Percentiles rank a stretch among this genome's conserved stretches.
These are phyloP conservation scores for Leucoraja erinaceus DNA, from an alignment of 2,113 vertebrate species.

Conservation along the genomic window DNA sequence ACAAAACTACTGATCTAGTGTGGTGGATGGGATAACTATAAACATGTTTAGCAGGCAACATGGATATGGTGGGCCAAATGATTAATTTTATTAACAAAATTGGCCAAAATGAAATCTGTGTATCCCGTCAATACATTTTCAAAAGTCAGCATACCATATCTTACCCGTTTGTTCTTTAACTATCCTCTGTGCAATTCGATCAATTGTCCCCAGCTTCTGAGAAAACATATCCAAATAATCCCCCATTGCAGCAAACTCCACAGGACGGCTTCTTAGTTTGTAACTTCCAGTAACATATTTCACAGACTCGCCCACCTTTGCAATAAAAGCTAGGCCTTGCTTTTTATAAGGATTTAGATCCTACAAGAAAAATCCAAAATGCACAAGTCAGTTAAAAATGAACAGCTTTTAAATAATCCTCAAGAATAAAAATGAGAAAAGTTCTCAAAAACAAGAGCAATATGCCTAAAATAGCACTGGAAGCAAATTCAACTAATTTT, in stretches of 20 bases:
- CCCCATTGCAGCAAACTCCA: constrained; percentile 80
- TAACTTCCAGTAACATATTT: constrained; percentile 88
- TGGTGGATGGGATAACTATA: too few relatives aligned
- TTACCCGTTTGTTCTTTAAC: constrained; percentile 91
- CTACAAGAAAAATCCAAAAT: constrained; percentile 50
- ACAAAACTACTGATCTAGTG: too few relatives aligned
- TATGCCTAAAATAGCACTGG: neutral
- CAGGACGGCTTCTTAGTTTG: constrained; percentile 78
- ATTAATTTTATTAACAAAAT: neutral
- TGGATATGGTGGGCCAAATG: too few relatives aligned
- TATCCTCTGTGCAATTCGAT: constrained; percentile 92
- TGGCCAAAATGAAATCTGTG: neutral
- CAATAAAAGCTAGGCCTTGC: constrained; percentile 83
- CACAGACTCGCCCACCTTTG: constrained; percentile 88
- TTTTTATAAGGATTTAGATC: constrained; percentile 87
- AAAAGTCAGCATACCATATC: neutral
- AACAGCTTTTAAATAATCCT: neutral
- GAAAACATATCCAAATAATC: constrained; percentile 90
- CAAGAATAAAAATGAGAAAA: too few relatives aligned
- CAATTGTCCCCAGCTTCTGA: constrained; percentile 90
- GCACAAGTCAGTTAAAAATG: neutral
- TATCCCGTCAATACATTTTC: neutral
- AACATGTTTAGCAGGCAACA: too few relatives aligned
- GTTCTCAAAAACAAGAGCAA: neutral
- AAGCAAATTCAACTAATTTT: neutral